Evolutionary conservation across 2,113 vertebrate species (phyloP), one percentile per base, ranked within the genome.

Genomic region (Syngnathoides biaculeatus): DNA sequence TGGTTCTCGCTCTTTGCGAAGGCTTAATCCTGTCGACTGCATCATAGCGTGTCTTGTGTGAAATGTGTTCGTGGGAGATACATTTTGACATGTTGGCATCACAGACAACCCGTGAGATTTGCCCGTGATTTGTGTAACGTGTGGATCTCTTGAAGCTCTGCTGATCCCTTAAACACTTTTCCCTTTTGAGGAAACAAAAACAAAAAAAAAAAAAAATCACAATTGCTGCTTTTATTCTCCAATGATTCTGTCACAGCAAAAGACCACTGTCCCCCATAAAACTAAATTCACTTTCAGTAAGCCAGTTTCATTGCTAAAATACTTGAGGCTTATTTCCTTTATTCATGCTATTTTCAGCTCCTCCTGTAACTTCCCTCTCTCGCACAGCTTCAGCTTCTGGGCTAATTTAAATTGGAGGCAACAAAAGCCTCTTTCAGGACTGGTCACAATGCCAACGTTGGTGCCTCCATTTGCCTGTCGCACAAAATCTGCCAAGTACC

Each of bases 371-470:
- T 53, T 17, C 40, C 15, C 47, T 58, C 69, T 64, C 27, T 35
- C 68, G 75, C 59, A 47, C 68, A 39, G 74, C 40, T 63, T 64
- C 2, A 35, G 70, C 69, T 63, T 75, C 67, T 42, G 57, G 76
- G 82, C 83, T 84, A 85, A 91, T 88, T 86, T 86, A 72, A 84
- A 88, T 78, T 71, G 60, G 17, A 12, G 50, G 55, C 73, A 71
- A 91, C 90, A 91, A 91, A 86, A 69, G 65, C 69, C 30, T 66
- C 87, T 87, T 89, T 90, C 81, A 89, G 75, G 27, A 47, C 58
- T 11, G 67, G 69, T 74, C 82, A 79, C 86, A 89, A 81, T 84
- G 84, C 83, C 88, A 88, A 67, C 70, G 67, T 72, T 78, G 79
- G 80, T 76, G 69, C 79, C 70, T 82, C 69, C 59, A 57, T 75